Evolutionary conservation across 2,113 vertebrate species (phyloP), one percentile per base, ranked within the genome.

Genomic region (Choloepus hoffmanni): DNA sequence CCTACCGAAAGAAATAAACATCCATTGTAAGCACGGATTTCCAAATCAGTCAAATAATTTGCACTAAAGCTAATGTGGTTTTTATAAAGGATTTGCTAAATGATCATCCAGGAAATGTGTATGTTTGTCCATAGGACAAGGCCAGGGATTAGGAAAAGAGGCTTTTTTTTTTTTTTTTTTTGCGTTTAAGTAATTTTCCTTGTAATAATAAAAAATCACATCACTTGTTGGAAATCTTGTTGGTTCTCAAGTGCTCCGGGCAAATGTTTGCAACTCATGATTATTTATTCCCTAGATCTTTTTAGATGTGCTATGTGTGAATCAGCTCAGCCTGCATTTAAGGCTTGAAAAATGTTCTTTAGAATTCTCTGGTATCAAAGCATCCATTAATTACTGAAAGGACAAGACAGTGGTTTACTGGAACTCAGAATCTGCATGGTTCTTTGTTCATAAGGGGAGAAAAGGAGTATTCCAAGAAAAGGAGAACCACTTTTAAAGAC

Each of bases 231-330:
- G 89, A 93, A 97, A 73, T 97, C 97, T 97, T 94, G 95, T 98
- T 96, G 97, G 95, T 97, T 89, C 97, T 97, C 96, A 97, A 97
- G 94, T 97, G 97, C 98, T 98, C 96, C 21, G 0, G 30, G 98
- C 97, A 97, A 98, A 97, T 96, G 97, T 98, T 97, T 97, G 97
- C 97, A 95, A 94, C 96, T 97, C 94, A 58, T 97, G 98, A 98
- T 98, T 98, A 98, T 98, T 98, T 98, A 98, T 98, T 97, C 97
- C 96, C 84, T 76, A 79, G 97, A 97, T 98, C 96, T 90, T 98
- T 97, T 95, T 97, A 94, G 97, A 97, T 96, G 96, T 2, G 43
- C 94, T 97, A 78, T 96, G 90, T 96, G 86, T 96, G 96, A 96
- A 83, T 97, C 94, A 97, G 93, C 85, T 43, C 55, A 83, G 94